These are phyloP conservation scores for Diorhabda carinulata DNA, from an alignment of 1,140 invertebrate genomes.

Conservation along the genomic window DNA sequence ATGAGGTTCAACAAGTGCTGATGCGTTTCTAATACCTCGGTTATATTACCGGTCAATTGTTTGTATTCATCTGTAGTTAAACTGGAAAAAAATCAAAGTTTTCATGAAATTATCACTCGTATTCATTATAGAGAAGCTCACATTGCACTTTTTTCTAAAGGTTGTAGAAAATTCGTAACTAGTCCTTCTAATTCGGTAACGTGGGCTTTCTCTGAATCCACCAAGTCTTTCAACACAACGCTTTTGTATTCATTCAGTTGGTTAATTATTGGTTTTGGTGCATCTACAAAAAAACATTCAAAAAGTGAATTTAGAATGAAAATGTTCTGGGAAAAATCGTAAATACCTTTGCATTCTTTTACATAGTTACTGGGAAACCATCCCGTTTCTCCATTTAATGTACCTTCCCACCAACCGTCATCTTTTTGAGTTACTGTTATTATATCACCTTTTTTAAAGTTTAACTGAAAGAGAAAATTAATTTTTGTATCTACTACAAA, in stretches of 20 bases:
- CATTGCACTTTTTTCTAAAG: constrained; percentile 80
- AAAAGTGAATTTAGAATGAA: neutral
- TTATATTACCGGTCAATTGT: constrained; percentile 82
- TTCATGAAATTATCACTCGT: neutral
- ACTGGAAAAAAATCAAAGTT: constrained; percentile 53
- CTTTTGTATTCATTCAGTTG: constrained; percentile 42
- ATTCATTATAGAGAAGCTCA: constrained; percentile 52
- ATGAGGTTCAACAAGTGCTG: constrained; percentile 72
- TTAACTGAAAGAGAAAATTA: constrained; percentile 61
- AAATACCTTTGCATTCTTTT: constrained; percentile 71
- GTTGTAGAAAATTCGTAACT: constrained; percentile 77
- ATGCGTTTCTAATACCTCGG: constrained; percentile 80
- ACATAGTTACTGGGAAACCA: constrained; percentile 99
- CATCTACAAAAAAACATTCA: constrained; percentile 30
- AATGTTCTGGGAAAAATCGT: neutral
- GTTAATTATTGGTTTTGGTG: constrained; percentile 30
- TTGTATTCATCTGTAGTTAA: constrained; percentile 80
- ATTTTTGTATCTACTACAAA: too few species aligned
- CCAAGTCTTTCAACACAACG: constrained; percentile 85
- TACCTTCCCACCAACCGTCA: constrained; percentile 98
- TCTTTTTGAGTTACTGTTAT: constrained; percentile 91
- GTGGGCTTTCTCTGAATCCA: constrained; percentile 88
- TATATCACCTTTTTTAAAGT: constrained; percentile 93
- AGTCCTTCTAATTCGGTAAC: constrained; percentile 83
- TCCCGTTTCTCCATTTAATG: constrained; percentile 87